These are phyloP conservation scores for Hydrolagus affinis DNA, from an alignment of 2,113 vertebrate genomes.

Conservation along the genomic window DNA sequence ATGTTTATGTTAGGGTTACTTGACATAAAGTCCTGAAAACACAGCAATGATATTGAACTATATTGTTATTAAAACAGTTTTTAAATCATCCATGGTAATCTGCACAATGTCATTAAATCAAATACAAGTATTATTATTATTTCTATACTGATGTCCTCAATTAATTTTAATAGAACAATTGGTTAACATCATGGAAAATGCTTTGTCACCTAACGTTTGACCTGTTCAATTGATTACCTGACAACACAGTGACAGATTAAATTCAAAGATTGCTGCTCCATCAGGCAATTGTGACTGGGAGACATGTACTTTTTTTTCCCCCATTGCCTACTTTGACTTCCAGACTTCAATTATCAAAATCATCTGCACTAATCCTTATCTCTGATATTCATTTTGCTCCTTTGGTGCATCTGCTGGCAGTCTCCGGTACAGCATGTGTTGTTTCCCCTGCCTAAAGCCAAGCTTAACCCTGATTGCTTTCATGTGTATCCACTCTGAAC, in stretches of 20 bases:
- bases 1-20: too few species aligned
- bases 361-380: background rate
- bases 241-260: background rate
- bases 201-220: background rate
- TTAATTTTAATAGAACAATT: background rate
- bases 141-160: background rate
- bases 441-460: constrained; percentile 42
- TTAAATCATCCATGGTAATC: too few species aligned
- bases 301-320: background rate
- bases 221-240: background rate
- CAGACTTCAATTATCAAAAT: too few species aligned
- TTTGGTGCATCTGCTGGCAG: background rate
- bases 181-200: constrained; percentile 3
- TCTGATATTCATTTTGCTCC: background rate
- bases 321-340: background rate
- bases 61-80: too few species aligned
- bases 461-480: constrained; percentile 39
- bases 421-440: background rate
- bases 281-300: background rate
- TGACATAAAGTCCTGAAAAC: too few species aligned
- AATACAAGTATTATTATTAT: too few species aligned
- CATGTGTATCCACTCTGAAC: constrained; percentile 33
- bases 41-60: too few species aligned
- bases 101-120: too few species aligned
- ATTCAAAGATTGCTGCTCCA: background rate